phyloP scores from a whole-genome alignment of 2,113 vertebrate genomes.

The Neotragus pygmaeus region DNA sequence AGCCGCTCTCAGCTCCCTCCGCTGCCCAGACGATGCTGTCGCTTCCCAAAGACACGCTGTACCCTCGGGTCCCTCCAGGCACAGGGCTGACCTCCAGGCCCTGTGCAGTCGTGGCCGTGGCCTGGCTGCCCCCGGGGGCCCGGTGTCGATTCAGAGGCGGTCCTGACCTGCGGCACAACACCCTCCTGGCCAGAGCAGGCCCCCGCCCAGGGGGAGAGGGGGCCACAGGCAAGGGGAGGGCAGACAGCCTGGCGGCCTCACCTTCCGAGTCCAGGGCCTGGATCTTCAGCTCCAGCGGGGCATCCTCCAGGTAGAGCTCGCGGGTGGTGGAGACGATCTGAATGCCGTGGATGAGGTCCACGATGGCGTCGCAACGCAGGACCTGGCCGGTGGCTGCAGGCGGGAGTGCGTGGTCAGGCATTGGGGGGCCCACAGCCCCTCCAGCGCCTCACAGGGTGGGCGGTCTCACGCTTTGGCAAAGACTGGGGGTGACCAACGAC shows the following conservation, averaged over 20 bases:
- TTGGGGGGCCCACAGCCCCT: accelerated
- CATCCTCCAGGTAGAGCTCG: constrained; percentile 96
- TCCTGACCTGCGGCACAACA: accelerated
- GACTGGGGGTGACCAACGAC: background rate
- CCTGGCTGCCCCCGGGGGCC: accelerated
- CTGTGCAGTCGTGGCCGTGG: accelerated
- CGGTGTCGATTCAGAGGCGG: accelerated
- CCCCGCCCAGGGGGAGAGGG: accelerated
- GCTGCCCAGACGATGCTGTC: background rate
- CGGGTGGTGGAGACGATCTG: constrained; percentile 95
- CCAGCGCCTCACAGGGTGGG: background rate
- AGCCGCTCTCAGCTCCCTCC: background rate
- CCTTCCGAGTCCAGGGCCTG: constrained; percentile 96
- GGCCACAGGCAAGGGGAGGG: accelerated
- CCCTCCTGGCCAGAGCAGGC: background rate
- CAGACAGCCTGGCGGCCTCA: background rate
- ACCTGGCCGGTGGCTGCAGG: constrained; percentile 91
- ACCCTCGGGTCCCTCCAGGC: too few species aligned
- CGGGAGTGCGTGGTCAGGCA: background rate
- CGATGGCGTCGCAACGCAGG: constrained; percentile 94
- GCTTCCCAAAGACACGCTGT: background rate
- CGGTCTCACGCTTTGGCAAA: background rate
- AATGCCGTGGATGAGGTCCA: constrained; percentile 92
- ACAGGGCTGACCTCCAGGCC: background rate
- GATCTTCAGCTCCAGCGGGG: constrained; percentile 91